These are phyloP conservation scores for Actinia equina DNA, from an alignment of 64 coral and sea anemone species.

Conservation along the genomic window DNA sequence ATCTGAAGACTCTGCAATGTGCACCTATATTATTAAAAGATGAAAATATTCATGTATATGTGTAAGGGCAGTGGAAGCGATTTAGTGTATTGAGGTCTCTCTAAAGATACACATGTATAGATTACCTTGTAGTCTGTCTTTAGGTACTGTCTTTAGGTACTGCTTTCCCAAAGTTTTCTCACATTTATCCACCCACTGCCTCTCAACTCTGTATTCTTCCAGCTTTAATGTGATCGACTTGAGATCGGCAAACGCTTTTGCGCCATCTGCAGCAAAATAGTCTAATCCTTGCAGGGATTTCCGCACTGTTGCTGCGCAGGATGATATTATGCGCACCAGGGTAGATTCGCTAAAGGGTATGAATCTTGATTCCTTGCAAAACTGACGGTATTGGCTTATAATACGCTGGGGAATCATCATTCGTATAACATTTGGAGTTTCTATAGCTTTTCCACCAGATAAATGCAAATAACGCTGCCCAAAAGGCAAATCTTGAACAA, in stretches of 20 bases:
- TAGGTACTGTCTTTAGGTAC: neutral
- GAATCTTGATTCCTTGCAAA: neutral
- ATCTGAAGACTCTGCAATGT: neutral
- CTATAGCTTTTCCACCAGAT: slow-evolving; percentile 9
- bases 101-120: neutral
- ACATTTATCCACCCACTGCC: neutral
- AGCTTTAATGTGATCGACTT: neutral
- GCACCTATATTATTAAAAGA: neutral
- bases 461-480: slow-evolving; percentile 19
- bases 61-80: no score
- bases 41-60: neutral
- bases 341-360: slow-evolving; percentile 9
- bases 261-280: slow-evolving; percentile 2
- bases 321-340: neutral
- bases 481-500: slow-evolving; percentile 31
- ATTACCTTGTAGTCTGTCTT: slow-evolving; percentile 1
- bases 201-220: neutral
- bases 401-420: slow-evolving; percentile 36
- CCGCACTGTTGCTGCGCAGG: slow-evolving; percentile 3
- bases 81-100: neutral
- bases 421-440: slow-evolving; percentile 18
- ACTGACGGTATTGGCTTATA: neutral
- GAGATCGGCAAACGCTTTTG: slow-evolving; percentile 5
- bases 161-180: neutral
- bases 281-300: slow-evolving; percentile 18